Conservation (phyloP, 92 coral and sea anemone species). For the Epizoanthus fatuus region DNA sequence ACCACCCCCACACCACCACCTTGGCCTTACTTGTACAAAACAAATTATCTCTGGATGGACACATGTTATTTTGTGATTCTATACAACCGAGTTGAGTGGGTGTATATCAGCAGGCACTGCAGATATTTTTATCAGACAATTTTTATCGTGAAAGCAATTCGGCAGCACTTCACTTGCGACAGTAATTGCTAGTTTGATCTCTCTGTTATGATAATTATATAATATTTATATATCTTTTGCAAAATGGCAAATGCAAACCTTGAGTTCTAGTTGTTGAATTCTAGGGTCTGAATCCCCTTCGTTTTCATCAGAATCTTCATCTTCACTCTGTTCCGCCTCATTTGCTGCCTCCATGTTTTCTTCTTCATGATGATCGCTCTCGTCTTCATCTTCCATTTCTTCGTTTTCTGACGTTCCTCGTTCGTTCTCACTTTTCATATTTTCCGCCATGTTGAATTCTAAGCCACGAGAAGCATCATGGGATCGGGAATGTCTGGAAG, state of each 20-base stretch:
- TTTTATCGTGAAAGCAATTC: too few species aligned
- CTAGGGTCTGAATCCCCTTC: slow-evolving; percentile 74
- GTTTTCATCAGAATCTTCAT: slow-evolving; percentile 72
- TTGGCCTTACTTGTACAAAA: too few species aligned
- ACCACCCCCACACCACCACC: too few species aligned
- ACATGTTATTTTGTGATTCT: too few species aligned
- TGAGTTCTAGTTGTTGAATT: slow-evolving; percentile 86
- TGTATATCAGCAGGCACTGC: too few species aligned
- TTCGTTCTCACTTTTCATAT: slow-evolving; percentile 75
- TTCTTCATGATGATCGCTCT: slow-evolving; percentile 44
- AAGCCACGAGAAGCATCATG: slow-evolving; percentile 1
- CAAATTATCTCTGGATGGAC: too few species aligned
- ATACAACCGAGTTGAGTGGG: too few species aligned
- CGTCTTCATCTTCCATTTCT: slow-evolving; percentile 58
- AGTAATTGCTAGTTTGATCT: too few species aligned
- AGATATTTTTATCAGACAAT: too few species aligned
- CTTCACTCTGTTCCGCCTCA: slow-evolving; percentile 55
- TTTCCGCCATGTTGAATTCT: slow-evolving; percentile 91
- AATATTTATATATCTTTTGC: too few species aligned
- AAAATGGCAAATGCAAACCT: slow-evolving; percentile 36
- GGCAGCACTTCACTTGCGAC: too few species aligned
- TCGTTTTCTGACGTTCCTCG: slow-evolving; percentile 44
- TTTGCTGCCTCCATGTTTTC: slow-evolving; percentile 48
- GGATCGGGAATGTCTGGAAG: background rate
- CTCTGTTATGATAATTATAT: too few species aligned